Evolutionary conservation across 2,888 invertebrate species (phyloP).

Genomic region (Tenodera sinensis): DNA sequence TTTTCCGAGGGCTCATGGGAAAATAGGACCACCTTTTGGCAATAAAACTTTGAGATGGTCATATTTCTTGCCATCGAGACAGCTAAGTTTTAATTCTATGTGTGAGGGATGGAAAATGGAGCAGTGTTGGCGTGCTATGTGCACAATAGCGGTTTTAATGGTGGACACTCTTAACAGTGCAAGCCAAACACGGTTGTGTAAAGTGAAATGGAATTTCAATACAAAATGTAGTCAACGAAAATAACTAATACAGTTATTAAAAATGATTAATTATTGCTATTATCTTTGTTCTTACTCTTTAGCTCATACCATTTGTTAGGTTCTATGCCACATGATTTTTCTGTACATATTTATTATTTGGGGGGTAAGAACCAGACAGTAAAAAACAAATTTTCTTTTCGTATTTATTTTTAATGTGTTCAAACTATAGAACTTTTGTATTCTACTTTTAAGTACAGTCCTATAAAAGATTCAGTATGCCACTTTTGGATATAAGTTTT

Average conservation of each 20-base stretch:
- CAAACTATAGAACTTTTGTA: constrained; percentile 24
- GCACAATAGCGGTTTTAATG: background rate
- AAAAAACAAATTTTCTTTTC: constrained; percentile 15
- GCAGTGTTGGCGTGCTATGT: background rate
- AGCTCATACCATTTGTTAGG: constrained; percentile 17
- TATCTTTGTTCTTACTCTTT: constrained; percentile 19
- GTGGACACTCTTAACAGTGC: constrained; percentile 2
- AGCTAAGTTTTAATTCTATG: background rate
- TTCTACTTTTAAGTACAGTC: constrained; percentile 23
- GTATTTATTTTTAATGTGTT: constrained; percentile 23
- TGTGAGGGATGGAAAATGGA: background rate
- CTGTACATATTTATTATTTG: background rate
- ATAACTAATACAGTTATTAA: constrained; percentile 21
- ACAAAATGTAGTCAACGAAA: constrained; percentile 22
- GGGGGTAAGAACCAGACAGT: constrained; percentile 17
- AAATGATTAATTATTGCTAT: constrained; percentile 23
- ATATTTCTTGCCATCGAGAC: background rate
- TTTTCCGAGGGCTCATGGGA: constrained; percentile 41
- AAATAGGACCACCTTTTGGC: constrained; percentile 38
- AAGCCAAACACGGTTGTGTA: background rate
- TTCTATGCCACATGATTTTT: background rate
- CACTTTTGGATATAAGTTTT: background rate
- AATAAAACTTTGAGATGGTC: constrained; percentile 10
- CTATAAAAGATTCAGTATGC: background rate
- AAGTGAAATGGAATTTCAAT: background rate